Evolutionary conservation across 2,113 vertebrate genomes (phyloP).

Genomic region (Chlorodrepanis virens): DNA sequence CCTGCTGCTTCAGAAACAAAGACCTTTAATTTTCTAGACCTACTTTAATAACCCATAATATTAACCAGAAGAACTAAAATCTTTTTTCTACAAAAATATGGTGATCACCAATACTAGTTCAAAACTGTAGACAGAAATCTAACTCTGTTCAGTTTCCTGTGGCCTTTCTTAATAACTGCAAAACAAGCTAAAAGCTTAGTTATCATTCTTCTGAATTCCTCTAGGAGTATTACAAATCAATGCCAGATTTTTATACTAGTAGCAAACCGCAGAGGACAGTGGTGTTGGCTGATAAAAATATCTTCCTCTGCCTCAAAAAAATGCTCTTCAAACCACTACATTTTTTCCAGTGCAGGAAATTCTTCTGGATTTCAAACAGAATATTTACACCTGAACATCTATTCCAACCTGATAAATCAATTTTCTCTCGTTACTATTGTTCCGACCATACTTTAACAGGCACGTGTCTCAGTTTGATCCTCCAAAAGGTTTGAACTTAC

Average conservation of each 20-base stretch:
- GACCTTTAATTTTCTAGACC: neutral
- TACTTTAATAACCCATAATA: neutral
- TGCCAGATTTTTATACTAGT: slow-evolving; percentile 73
- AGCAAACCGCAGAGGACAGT: slow-evolving; percentile 72
- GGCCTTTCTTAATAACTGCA: slow-evolving; percentile 43
- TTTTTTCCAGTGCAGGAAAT: slow-evolving; percentile 62
- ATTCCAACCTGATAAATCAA: neutral
- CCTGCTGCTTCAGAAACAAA: neutral
- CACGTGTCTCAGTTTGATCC: neutral
- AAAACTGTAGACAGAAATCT: slow-evolving; percentile 13
- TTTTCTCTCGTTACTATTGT: neutral
- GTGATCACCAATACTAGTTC: neutral
- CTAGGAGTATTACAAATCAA: slow-evolving; percentile 73
- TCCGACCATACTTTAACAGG: neutral
- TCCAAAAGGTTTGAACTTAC: neutral
- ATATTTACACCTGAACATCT: slow-evolving; percentile 46
- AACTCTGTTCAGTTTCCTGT: slow-evolving; percentile 30
- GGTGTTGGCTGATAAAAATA: slow-evolving; percentile 72
- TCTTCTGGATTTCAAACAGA: neutral
- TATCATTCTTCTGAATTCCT: slow-evolving; percentile 75
- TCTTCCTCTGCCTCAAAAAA: slow-evolving; percentile 48
- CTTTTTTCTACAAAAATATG: neutral
- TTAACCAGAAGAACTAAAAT: neutral
- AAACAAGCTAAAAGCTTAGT: slow-evolving; percentile 56
- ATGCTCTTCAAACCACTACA: slow-evolving; percentile 39